Conservation (phyloP, 2,797 vertebrate species). For the Rhinoraja longicauda region DNA sequence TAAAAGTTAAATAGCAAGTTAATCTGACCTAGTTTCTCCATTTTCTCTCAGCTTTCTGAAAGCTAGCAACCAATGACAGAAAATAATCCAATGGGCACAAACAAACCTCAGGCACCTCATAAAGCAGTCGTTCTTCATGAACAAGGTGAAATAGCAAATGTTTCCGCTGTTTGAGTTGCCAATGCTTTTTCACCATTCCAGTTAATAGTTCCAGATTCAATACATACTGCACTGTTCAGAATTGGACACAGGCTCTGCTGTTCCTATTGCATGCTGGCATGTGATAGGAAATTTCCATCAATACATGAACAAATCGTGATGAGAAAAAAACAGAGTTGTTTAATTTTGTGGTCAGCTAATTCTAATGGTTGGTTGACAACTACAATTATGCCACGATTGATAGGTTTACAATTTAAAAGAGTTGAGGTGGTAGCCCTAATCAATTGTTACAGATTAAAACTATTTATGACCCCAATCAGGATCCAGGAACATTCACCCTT, state of each 20-base stretch:
- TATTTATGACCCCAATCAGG: neutral
- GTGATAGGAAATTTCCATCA: neutral
- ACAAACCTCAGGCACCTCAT: neutral
- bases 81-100: no score
- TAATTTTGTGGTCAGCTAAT: neutral
- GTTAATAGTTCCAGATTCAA: neutral
- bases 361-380: neutral
- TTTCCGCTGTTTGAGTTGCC: neutral
- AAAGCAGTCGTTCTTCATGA: neutral
- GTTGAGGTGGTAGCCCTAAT: neutral
- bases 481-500: neutral
- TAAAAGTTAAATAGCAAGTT: neutral
- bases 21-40: neutral
- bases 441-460: neutral
- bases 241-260: neutral
- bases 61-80: neutral
- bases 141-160: neutral
- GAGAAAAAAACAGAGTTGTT: neutral
- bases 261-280: neutral
- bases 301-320: neutral
- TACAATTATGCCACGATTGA: neutral
- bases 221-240: neutral
- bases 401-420: neutral
- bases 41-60: neutral
- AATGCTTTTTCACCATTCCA: neutral